These are phyloP conservation scores for Lasioglossum lativentre DNA, from an alignment of 2,888 invertebrate species.

Conservation along the genomic window DNA sequence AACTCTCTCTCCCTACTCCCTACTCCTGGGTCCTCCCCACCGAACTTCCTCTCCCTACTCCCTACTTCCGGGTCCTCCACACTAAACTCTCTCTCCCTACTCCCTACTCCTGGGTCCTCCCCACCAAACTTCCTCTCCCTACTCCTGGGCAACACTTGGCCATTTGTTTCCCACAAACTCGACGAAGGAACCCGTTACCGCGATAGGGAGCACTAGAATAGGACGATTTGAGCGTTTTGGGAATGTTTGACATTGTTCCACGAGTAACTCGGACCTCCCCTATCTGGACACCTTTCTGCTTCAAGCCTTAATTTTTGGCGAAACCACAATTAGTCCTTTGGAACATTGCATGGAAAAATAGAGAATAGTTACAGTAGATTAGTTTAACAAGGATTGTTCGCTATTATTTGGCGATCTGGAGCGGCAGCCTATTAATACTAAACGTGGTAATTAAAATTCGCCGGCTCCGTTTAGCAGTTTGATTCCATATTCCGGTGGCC, in stretches of 20 bases:
- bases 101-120: too few species aligned
- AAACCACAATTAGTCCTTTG: background rate
- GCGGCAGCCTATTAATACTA: background rate
- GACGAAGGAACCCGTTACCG: constrained; percentile 1
- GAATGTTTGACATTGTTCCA: background rate
- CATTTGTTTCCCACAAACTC: background rate
- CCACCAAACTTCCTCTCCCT: too few species aligned
- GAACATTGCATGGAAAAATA: constrained; percentile 23
- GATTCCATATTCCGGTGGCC: background rate
- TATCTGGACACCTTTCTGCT: background rate
- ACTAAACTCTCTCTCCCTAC: too few species aligned
- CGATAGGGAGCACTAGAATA: constrained; percentile 52
- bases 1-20: too few species aligned
- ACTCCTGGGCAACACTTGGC: background rate
- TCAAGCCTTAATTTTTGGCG: background rate
- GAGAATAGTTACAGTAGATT: too few species aligned
- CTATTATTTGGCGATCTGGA: background rate
- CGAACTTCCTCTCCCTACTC: too few species aligned
- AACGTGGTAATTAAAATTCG: background rate
- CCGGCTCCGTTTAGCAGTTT: background rate
- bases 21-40: too few species aligned
- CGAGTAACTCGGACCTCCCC: background rate
- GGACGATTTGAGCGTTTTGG: background rate
- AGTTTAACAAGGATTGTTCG: background rate
- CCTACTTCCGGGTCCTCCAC: too few species aligned